phyloP scores from a whole-genome alignment of 1,140 invertebrate species.

The Coelopa frigida region DNA sequence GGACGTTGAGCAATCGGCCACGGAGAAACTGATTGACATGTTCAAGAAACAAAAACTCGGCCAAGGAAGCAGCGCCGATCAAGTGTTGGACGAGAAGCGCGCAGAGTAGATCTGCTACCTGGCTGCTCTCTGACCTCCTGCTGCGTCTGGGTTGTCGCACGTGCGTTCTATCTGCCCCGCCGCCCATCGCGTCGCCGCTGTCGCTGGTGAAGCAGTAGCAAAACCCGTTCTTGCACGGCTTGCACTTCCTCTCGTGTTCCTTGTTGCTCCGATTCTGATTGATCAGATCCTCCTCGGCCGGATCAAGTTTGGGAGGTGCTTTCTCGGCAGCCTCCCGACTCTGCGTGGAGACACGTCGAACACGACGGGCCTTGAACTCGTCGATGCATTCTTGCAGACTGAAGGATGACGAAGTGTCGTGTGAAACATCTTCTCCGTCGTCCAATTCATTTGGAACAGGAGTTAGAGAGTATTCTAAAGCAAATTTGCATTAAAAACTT shows the following conservation, averaged over 20 bases:
- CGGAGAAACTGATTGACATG: conserved; percentile 58
- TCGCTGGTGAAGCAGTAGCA: conserved; percentile 43
- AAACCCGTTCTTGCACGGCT: conserved; percentile 39
- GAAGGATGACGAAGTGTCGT: conserved; percentile 32
- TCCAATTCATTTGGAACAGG: conserved; percentile 17
- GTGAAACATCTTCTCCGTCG: conserved; percentile 17
- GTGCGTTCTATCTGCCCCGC: too few relatives aligned
- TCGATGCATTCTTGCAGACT: conserved; percentile 41
- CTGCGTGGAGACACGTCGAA: conserved; percentile 28
- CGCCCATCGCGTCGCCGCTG: conserved; percentile 39
- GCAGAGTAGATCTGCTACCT: too few relatives aligned
- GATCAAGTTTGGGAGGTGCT: background rate
- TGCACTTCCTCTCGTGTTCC: conserved; percentile 33
- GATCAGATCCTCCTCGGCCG: conserved; percentile 29
- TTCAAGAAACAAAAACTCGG: conserved; percentile 53
- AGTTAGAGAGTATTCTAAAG: background rate
- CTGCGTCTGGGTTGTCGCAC: too few relatives aligned
- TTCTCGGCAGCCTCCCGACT: conserved; percentile 26
- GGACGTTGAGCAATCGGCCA: conserved; percentile 50
- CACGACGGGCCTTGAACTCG: conserved; percentile 36
- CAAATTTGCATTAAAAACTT: background rate
- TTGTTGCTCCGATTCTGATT: conserved; percentile 39
- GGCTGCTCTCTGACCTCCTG: too few relatives aligned
- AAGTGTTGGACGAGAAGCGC: too few relatives aligned
- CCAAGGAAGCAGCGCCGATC: too few relatives aligned